These are phyloP conservation scores for Daktulosphaira vitifoliae DNA, from an alignment of 1,140 invertebrate species.

Conservation along the genomic window DNA sequence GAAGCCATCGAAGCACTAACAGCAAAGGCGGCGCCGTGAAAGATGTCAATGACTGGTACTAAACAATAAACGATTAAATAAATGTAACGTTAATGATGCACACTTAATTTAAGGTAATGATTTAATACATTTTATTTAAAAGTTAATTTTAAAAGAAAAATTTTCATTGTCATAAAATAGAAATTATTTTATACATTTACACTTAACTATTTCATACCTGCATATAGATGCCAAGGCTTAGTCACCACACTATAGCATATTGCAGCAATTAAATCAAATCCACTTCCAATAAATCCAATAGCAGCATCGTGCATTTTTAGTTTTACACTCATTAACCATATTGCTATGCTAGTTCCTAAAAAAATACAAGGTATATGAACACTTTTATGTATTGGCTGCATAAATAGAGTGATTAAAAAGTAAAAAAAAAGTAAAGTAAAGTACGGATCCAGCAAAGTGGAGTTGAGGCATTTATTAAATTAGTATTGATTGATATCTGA, in stretches of 20 bases:
- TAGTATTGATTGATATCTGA: too few relatives aligned
- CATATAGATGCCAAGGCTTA: slow-evolving; percentile 35
- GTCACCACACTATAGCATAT: slow-evolving; percentile 34
- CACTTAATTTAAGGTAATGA: too few relatives aligned
- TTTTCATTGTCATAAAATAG: neutral
- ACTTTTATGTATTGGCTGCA: neutral
- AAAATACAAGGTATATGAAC: slow-evolving; percentile 2
- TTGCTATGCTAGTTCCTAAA: slow-evolving; percentile 36
- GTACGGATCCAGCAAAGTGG: too few relatives aligned
- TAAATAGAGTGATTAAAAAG: neutral
- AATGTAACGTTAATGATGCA: too few relatives aligned
- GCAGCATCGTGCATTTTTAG: slow-evolving; percentile 35
- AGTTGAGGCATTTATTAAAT: too few relatives aligned
- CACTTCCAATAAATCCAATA: slow-evolving; percentile 36
- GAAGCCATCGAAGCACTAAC: slow-evolving; percentile 36
- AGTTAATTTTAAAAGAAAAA: too few relatives aligned
- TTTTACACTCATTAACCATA: slow-evolving; percentile 35
- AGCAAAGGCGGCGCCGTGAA: slow-evolving; percentile 36
- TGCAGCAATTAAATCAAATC: slow-evolving; percentile 35
- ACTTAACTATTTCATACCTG: slow-evolving; percentile 28
- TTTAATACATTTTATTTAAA: too few relatives aligned
- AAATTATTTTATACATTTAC: neutral
- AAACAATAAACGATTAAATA: neutral
- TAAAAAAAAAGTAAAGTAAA: neutral
- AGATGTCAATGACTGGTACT: slow-evolving; percentile 36